Evolutionary conservation across 2,888 invertebrate species (phyloP), one percentile per base, ranked within the genome.

Genomic region (Drosophila diplacantha): DNA sequence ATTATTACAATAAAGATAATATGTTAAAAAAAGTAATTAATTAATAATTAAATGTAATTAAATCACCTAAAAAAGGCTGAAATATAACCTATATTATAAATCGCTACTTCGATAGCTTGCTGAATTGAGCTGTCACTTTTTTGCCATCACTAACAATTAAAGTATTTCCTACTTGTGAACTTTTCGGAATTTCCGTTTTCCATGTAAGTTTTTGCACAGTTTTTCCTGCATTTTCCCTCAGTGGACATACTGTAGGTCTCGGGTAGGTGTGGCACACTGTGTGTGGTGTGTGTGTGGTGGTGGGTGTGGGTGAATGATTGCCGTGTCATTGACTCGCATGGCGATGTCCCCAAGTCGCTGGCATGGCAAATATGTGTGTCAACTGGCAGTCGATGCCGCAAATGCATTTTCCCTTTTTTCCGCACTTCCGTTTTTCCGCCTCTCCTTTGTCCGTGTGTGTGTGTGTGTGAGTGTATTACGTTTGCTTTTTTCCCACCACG

Each of bases 301-400:
- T 38, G n/a, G 37, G 38, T 22, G 34, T n/a, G 41, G 43, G 64
- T 31, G 37, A 39, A 54, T 38, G 56, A 32, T 37, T 52, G 66
- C 51, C 39, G 63, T 70, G 66, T 70, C 66, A 63, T 62, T 66
- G 66, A 66, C 66, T 66, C 63, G 26, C 35, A 37, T 68, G 49
- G 39, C 39, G 47, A 44, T 57, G 62, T 62, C 32, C 63, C 54
- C 54, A 55, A 55, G 54, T 55, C 54, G 63, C 44, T 59, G 58
- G 58, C 52, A 69, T 52, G 70, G 66, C 71, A 67, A 67, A 70
- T 84, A 80, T 78, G 84, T 84, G 65, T 78, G 78, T 84, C 83
- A 83, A 77, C 81, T 83, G 83, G 72, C 63, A 78, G 72, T 74
- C 71, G 74, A 69, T 57, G 68, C 77, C 82, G 56, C 77, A 75